Evolutionary conservation across 2,113 vertebrate species (phyloP), one percentile per base, ranked within the genome.

Genomic region (Ifrita kowaldi): DNA sequence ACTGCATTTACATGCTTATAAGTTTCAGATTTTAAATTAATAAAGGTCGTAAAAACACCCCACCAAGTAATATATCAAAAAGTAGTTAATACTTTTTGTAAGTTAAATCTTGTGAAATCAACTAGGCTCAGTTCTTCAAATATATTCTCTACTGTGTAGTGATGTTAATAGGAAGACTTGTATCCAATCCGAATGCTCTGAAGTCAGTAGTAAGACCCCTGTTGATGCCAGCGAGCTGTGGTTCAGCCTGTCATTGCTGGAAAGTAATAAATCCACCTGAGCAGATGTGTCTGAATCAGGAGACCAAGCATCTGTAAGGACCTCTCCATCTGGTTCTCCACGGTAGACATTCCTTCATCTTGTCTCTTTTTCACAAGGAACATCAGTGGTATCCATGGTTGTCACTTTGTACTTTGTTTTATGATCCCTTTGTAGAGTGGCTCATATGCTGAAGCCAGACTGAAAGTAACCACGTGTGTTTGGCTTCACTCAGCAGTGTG

Each of bases 331-430:
- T 97, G 89, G 70, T 87, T 94, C 77, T 93, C 69, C 79, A 92
- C 50, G n/a, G 86, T 80, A 94, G 94, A 94, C 71, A 90, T 82
- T 81, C 76, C 92, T 89, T 95, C 64, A 92, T 76, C 56, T 88
- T 82, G 84, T 90, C 85, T 93, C 60, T 93, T 96, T 93, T 47
- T n/a, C 84, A 81, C 68, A 62, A 86, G 78, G 68, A 95, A 46
- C 87, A 46, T 91, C 84, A 84, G 69, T 81, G 56, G 32, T 78
- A 78, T 84, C 92, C 64, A 64, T 49, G 64, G 87, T 44, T 94
- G 91, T 95, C 92, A 91, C 10, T 2, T 71, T 94, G 81, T 83
- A 44, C 92, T 91, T 95, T 95, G 74, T 95, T 97, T 97, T 96
- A 97, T 0, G 82, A 92, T 80, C 70, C 15, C n/a, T 95, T 92